Percentiles rank a stretch among this genome's conserved stretches.
These are phyloP conservation scores for Drosophila prolongata DNA, from an alignment of 2,888 invertebrate genomes.

Conservation along the genomic window DNA sequence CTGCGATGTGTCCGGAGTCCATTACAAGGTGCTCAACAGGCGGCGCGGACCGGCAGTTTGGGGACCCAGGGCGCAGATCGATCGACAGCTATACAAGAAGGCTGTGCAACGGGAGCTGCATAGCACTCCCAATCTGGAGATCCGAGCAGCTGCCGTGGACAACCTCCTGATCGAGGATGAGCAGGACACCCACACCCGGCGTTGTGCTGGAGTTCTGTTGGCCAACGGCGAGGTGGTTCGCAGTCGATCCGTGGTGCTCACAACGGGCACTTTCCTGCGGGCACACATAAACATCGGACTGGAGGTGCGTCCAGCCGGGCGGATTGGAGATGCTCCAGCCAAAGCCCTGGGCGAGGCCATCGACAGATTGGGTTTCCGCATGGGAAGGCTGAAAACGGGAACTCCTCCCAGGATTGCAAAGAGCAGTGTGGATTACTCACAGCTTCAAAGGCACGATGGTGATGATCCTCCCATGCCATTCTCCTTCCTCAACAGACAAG, in stretches of 20 bases:
- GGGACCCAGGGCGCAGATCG: conserved; percentile 95
- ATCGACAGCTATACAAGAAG: conserved; percentile 90
- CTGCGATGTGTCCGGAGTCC: conserved; percentile 92
- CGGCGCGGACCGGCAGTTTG: conserved; percentile 95
- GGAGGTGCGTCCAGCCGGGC: conserved; percentile 90
- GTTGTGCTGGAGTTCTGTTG: conserved; percentile 79
- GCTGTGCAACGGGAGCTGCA: conserved; percentile 90
- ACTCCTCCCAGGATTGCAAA: conserved; percentile 92
- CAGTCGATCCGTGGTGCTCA: conserved; percentile 90
- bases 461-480: conserved; percentile 91
- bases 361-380: conserved; percentile 88
- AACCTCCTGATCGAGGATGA: conserved; percentile 87
- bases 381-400: conserved; percentile 94
- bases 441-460: conserved; percentile 86
- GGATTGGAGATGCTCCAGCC: conserved; percentile 92
- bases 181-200: conserved; percentile 34
- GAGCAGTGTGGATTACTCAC: conserved; percentile 88
- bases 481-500: conserved; percentile 90
- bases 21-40: conserved; percentile 92
- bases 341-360: conserved; percentile 91
- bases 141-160: conserved; percentile 90
- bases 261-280: conserved; percentile 95
- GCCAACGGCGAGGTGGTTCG: conserved; percentile 86
- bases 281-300: conserved; percentile 94
- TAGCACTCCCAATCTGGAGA: conserved; percentile 87